These are phyloP conservation scores for Tetraneura akinire DNA, from an alignment of 1,140 invertebrate species.

Conservation along the genomic window DNA sequence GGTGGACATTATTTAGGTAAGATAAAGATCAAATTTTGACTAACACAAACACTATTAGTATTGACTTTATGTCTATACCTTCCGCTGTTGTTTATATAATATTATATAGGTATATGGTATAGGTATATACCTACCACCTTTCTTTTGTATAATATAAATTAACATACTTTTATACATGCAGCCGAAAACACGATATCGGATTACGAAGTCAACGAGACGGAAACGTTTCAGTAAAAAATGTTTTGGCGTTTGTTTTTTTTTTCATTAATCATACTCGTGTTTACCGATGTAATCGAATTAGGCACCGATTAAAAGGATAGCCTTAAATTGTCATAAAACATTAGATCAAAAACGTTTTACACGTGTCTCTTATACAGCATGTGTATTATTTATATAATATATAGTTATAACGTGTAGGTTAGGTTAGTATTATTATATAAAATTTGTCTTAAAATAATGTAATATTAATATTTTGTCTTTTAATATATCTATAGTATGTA, in stretches of 20 bases:
- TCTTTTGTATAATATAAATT: slow-evolving; percentile 25
- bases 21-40: slow-evolving; percentile 35
- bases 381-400: background rate
- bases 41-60: slow-evolving; percentile 18
- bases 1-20: slow-evolving; percentile 20
- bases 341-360: background rate
- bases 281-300: slow-evolving; percentile 37
- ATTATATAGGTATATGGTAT: too few relatives aligned
- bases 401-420: too few relatives aligned
- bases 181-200: slow-evolving; percentile 49
- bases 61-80: background rate
- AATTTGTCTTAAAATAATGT: background rate
- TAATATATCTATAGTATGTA: too few relatives aligned
- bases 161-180: slow-evolving; percentile 30
- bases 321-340: slow-evolving; percentile 37
- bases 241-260: slow-evolving; percentile 7
- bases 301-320: slow-evolving; percentile 30
- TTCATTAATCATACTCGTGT: slow-evolving; percentile 4
- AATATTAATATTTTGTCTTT: too few relatives aligned
- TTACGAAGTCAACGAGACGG: slow-evolving; percentile 29
- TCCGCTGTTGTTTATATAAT: background rate
- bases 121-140: slow-evolving; percentile 1
- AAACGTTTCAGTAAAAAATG: slow-evolving; percentile 37
- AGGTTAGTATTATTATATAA: background rate
- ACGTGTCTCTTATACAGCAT: background rate